Evolutionary conservation across 2,797 vertebrate species (phyloP).

Genomic region (Alcedo quadribrachys): DNA sequence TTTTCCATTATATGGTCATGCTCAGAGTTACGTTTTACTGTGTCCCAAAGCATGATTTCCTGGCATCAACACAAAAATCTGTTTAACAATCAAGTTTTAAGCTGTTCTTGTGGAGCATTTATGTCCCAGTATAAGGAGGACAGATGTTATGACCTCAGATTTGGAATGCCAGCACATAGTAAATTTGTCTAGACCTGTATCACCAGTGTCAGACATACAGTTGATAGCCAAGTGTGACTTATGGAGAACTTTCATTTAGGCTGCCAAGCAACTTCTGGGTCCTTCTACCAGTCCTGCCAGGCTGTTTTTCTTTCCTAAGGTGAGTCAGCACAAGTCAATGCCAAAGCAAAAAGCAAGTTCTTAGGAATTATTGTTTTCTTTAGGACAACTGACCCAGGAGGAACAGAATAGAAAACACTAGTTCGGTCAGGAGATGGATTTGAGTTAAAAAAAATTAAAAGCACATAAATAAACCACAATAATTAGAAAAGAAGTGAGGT

Average conservation of each 20-base stretch:
- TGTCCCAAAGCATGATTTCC: background rate
- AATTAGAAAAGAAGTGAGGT: background rate
- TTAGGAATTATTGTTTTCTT: background rate
- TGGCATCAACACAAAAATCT: background rate
- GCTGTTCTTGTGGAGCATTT: background rate
- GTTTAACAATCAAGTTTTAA: background rate
- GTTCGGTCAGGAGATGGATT: background rate
- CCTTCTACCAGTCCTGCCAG: background rate
- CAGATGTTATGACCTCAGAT: conserved; percentile 6
- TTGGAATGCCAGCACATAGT: background rate
- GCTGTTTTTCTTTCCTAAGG: background rate
- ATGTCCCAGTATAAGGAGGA: background rate
- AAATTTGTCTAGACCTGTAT: conserved; percentile 37
- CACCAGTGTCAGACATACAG: background rate
- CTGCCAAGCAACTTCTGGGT: background rate
- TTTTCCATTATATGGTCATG: background rate
- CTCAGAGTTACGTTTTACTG: background rate
- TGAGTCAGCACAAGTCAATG: background rate
- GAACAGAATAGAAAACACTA: background rate
- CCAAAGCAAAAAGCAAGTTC: background rate
- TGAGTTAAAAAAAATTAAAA: background rate
- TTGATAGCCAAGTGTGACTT: conserved; percentile 1
- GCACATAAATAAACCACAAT: rapidly evolving
- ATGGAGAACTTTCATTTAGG: background rate
- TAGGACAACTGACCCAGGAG: background rate